Percentiles rank a stretch among this genome's conserved stretches.
These are phyloP conservation scores for Acleris emargana DNA, from an alignment of 2,888 invertebrate species.

Conservation along the genomic window DNA sequence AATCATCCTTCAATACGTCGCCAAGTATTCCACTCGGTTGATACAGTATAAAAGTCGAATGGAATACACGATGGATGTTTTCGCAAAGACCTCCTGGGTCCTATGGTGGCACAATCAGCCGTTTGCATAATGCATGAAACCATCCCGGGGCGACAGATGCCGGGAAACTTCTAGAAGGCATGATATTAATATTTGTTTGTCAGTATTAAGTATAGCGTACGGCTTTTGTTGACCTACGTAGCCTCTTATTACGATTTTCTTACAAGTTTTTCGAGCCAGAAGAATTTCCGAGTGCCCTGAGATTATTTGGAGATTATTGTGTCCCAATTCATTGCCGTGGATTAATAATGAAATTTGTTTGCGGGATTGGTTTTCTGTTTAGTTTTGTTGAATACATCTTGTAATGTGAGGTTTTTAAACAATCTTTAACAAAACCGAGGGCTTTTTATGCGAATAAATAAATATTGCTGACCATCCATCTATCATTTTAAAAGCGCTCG, in stretches of 20 bases:
- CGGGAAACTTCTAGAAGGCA: constrained; percentile 40
- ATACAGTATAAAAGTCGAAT: constrained; percentile 38
- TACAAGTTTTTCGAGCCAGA: constrained; percentile 46
- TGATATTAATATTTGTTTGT: constrained; percentile 54
- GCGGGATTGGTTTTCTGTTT: too few relatives aligned
- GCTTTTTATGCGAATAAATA: too few relatives aligned
- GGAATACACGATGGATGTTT: constrained; percentile 61
- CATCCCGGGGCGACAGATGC: constrained; percentile 69
- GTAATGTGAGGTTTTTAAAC: too few relatives aligned
- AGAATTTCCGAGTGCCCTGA: not conserved
- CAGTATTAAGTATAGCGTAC: constrained; percentile 43
- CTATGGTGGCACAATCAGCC: constrained; percentile 73
- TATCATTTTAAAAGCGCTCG: too few relatives aligned
- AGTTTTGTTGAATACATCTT: too few relatives aligned
- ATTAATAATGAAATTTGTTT: too few relatives aligned
- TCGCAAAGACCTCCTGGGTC: constrained; percentile 65
- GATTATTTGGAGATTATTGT: too few relatives aligned
- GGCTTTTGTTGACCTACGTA: constrained; percentile 35
- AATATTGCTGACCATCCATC: too few relatives aligned
- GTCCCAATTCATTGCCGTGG: too few relatives aligned
- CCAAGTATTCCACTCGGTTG: constrained; percentile 20
- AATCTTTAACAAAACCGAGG: too few relatives aligned
- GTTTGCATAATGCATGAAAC: constrained; percentile 80
- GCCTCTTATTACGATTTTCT: constrained; percentile 48
- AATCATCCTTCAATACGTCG: constrained; percentile 25